Evolutionary conservation across 1,140 invertebrate genomes (phyloP).

Genomic region (Bradysia coprophila): DNA sequence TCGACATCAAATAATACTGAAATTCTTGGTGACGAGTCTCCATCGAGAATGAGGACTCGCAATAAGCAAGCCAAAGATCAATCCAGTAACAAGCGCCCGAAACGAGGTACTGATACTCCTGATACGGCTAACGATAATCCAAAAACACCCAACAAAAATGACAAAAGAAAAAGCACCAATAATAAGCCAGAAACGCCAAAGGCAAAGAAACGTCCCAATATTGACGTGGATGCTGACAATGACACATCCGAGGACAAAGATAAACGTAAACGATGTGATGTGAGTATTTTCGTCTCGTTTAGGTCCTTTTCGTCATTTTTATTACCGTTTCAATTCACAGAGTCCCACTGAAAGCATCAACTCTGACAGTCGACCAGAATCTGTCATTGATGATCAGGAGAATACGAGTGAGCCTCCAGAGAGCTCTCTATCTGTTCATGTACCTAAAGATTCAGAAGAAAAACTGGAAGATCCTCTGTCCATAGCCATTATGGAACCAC

Average conservation of each 20-base stretch:
- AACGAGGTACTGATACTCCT: constrained; percentile 54
- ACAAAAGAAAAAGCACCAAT: constrained; percentile 41
- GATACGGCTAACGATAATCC: constrained; percentile 31
- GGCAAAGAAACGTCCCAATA: constrained; percentile 42
- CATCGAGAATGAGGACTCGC: constrained; percentile 71
- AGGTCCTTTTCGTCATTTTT: not conserved
- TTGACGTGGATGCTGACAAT: constrained; percentile 8
- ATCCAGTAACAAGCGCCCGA: constrained; percentile 37
- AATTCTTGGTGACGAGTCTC: constrained; percentile 40
- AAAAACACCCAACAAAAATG: constrained; percentile 34
- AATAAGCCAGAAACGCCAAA: constrained; percentile 50
- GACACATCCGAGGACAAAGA: constrained; percentile 36
- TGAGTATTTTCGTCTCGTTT: constrained; percentile 3
- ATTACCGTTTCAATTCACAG: constrained; percentile 11
- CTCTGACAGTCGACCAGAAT: constrained; percentile 48
- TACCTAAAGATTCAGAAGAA: constrained; percentile 30
- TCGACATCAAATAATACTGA: not conserved
- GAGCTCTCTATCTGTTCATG: constrained; percentile 1
- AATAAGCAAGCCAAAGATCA: constrained; percentile 64
- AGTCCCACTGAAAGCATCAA: constrained; percentile 65
- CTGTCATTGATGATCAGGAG: constrained; percentile 57
- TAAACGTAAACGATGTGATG: constrained; percentile 43
- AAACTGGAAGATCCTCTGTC: constrained; percentile 26
- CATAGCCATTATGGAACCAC: not conserved
- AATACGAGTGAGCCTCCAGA: constrained; percentile 20